phyloP scores from a whole-genome alignment of 2,797 vertebrate genomes.

The Poecilia picta region DNA sequence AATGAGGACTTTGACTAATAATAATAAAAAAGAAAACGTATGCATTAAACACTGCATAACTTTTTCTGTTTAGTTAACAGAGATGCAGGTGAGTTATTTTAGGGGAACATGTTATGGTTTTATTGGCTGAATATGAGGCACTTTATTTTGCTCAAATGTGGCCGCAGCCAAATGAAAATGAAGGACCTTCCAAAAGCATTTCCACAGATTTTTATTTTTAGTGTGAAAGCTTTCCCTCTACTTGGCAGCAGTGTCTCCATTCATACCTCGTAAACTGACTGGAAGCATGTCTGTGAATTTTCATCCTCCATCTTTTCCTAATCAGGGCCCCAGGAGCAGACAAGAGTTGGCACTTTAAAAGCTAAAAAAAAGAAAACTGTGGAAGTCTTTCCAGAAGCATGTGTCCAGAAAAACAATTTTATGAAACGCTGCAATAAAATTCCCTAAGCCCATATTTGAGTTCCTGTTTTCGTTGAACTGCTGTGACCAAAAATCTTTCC shows the following conservation, averaged over 20 bases:
- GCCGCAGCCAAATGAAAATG: constrained; percentile 15
- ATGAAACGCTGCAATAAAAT: constrained; percentile 58
- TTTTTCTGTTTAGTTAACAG: constrained; percentile 35
- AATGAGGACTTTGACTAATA: constrained; percentile 52
- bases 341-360: constrained; percentile 22
- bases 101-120: constrained; percentile 8
- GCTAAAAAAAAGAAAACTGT: constrained; percentile 25
- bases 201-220: constrained; percentile 29
- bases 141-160: constrained; percentile 22
- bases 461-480: constrained; percentile 31
- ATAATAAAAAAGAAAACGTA: background rate
- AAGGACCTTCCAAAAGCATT: constrained; percentile 18
- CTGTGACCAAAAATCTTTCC: constrained; percentile 38
- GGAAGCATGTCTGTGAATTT: constrained; percentile 33
- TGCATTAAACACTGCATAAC: constrained; percentile 43
- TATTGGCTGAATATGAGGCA: constrained; percentile 17
- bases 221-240: constrained; percentile 36
- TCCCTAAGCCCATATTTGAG: constrained; percentile 29
- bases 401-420: constrained; percentile 52
- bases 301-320: constrained; percentile 47
- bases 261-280: constrained; percentile 37
- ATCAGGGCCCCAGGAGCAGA: constrained; percentile 38
- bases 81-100: constrained; percentile 43
- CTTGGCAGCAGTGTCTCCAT: constrained; percentile 38
- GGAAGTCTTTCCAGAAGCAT: constrained; percentile 31